These are phyloP conservation scores for Heliocidaris erythrogramma DNA, from an alignment of 35 echinoderm and acorn worm species.

Conservation along the genomic window DNA sequence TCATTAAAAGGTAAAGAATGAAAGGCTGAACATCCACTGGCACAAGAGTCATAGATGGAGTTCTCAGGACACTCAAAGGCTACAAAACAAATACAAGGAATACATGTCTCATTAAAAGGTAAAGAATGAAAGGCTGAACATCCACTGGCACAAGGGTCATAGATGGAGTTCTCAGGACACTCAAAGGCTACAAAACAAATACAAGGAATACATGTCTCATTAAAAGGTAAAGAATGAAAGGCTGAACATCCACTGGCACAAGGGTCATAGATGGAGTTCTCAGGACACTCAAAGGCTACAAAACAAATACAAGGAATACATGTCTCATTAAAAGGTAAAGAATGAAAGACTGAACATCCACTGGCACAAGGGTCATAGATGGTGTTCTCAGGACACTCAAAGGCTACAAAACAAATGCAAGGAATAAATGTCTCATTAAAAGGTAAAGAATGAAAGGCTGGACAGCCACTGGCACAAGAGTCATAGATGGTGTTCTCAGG, in stretches of 20 bases:
- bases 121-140: not conserved
- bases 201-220: not conserved
- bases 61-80: conserved; percentile 56
- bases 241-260: conserved; percentile 42
- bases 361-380: conserved; percentile 66
- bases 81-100: not conserved
- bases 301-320: not conserved
- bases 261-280: conserved; percentile 46
- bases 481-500: not conserved
- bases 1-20: not conserved
- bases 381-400: conserved; percentile 47
- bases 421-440: not conserved
- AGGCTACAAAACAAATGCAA: conserved; percentile 9
- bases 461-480: not conserved
- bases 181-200: conserved; percentile 44
- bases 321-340: not conserved
- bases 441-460: not conserved
- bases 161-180: conserved; percentile 48
- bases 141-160: conserved; percentile 59
- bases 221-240: not conserved
- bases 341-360: not conserved
- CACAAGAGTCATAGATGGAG: conserved; percentile 58
- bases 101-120: not conserved
- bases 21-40: not conserved
- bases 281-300: conserved; percentile 57